Conservation (phyloP, 2,888 invertebrate genomes). For the Drosophila bunnanda region DNA sequence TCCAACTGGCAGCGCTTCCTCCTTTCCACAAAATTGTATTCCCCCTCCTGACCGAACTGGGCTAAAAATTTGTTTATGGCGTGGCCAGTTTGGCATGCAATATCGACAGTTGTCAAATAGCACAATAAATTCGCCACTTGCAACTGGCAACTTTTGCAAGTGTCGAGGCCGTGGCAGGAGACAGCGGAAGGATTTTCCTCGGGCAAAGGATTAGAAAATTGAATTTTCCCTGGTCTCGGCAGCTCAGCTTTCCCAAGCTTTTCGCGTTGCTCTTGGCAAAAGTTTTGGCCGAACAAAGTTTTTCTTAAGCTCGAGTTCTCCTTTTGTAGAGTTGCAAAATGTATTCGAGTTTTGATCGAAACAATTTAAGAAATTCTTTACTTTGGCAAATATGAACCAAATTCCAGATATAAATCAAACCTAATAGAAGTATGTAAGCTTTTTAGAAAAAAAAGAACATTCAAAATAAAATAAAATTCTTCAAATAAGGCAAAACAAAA, state of each 20-base stretch:
- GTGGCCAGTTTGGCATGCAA: slow-evolving; percentile 40
- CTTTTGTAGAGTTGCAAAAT: slow-evolving; percentile 11
- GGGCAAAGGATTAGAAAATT: slow-evolving; percentile 65
- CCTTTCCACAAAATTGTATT: slow-evolving; percentile 6
- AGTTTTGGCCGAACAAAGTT: slow-evolving; percentile 60
- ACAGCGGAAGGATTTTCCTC: slow-evolving; percentile 49
- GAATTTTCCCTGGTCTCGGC: slow-evolving; percentile 52
- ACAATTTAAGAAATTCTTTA: not conserved
- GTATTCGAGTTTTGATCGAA: slow-evolving; percentile 4
- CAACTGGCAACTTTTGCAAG: slow-evolving; percentile 43
- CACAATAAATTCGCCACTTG: slow-evolving; percentile 64
- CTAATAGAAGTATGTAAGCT: too few relatives aligned
- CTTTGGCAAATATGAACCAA: not conserved
- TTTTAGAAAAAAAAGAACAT: too few relatives aligned
- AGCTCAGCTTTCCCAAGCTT: slow-evolving; percentile 16
- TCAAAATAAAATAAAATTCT: too few relatives aligned
- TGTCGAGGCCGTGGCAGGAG: slow-evolving; percentile 27
- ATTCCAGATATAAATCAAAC: too few relatives aligned
- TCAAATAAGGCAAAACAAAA: too few relatives aligned
- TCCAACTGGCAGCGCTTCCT: slow-evolving; percentile 13
- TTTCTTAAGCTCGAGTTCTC: slow-evolving; percentile 52
- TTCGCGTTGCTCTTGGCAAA: slow-evolving; percentile 18
- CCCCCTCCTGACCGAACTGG: not conserved
- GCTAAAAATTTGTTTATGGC: slow-evolving; percentile 66
- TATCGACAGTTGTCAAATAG: slow-evolving; percentile 58